Evolutionary conservation across 2,113 vertebrate species (phyloP).

Genomic region (Etia nguti): DNA sequence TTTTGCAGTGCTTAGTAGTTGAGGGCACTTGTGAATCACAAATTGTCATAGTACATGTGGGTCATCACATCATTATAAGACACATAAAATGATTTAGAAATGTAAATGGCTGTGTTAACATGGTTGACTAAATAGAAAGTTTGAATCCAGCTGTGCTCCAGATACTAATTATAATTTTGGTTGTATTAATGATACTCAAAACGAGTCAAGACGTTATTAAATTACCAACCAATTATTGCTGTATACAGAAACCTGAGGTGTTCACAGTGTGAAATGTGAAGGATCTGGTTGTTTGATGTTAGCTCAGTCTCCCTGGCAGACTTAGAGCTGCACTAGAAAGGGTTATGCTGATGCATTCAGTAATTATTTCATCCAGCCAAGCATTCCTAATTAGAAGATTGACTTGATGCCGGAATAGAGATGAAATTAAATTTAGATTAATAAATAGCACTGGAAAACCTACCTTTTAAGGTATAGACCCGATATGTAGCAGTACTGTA

Average conservation of each 20-base stretch:
- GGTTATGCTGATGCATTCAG: not conserved
- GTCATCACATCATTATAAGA: not conserved
- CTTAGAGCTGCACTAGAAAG: not conserved
- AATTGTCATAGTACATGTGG: not conserved
- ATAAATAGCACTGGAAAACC: not conserved
- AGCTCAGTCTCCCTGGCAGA: not conserved
- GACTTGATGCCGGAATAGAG: not conserved
- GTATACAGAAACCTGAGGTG: not conserved
- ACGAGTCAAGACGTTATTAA: not conserved
- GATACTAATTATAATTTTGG: not conserved
- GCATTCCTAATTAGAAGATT: constrained; percentile 35
- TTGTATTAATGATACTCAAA: not conserved
- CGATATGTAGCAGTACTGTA: not conserved
- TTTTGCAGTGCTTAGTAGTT: not conserved
- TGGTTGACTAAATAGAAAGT: not conserved
- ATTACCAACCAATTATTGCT: not conserved
- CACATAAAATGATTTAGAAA: not conserved
- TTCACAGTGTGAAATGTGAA: not conserved
- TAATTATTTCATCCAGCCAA: constrained; percentile 35
- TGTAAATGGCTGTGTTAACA: not conserved
- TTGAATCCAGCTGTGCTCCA: not conserved
- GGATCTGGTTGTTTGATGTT: not conserved
- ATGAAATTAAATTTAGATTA: not conserved
- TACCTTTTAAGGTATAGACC: not conserved
- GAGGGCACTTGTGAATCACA: not conserved